Evolutionary conservation across 2,113 vertebrate genomes (phyloP).

Genomic region (Embiotoca jacksoni): DNA sequence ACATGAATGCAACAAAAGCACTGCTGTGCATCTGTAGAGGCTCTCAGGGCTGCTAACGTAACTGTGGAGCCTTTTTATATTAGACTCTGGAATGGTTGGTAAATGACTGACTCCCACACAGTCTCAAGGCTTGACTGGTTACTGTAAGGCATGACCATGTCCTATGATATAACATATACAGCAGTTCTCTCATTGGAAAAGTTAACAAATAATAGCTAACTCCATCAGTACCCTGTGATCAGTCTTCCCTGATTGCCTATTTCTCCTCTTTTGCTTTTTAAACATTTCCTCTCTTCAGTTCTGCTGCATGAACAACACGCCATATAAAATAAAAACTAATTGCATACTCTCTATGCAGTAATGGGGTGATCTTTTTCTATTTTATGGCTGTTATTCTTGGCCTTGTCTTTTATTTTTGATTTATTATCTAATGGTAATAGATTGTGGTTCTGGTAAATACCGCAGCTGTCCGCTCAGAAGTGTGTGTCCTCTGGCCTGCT

Average conservation of each 20-base stretch:
- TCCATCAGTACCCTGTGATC: constrained; percentile 1
- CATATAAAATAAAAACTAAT: constrained; percentile 76
- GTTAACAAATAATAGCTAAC: not conserved
- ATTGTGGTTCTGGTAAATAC: constrained; percentile 74
- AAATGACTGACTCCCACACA: not conserved
- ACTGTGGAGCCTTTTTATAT: not conserved
- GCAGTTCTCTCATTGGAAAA: not conserved
- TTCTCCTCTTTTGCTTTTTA: constrained; percentile 42
- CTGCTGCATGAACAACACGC: constrained; percentile 43
- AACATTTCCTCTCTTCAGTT: constrained; percentile 37
- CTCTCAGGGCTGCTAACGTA: not conserved
- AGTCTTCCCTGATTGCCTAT: constrained; percentile 22
- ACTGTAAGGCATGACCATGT: not conserved
- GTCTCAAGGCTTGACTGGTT: not conserved
- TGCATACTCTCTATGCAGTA: constrained; percentile 61
- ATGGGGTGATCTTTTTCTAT: constrained; percentile 55
- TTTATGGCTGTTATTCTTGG: constrained; percentile 76
- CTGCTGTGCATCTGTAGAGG: not conserved
- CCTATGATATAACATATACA: too few relatives aligned
- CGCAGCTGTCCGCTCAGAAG: constrained; percentile 68
- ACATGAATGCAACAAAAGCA: not conserved
- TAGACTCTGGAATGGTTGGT: not conserved
- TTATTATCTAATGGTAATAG: constrained; percentile 82
- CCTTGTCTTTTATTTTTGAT: constrained; percentile 73
- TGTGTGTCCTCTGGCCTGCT: constrained; percentile 67